Conservation (phyloP, 2,797 vertebrate species). For the Gobionotothen gibberifrons region DNA sequence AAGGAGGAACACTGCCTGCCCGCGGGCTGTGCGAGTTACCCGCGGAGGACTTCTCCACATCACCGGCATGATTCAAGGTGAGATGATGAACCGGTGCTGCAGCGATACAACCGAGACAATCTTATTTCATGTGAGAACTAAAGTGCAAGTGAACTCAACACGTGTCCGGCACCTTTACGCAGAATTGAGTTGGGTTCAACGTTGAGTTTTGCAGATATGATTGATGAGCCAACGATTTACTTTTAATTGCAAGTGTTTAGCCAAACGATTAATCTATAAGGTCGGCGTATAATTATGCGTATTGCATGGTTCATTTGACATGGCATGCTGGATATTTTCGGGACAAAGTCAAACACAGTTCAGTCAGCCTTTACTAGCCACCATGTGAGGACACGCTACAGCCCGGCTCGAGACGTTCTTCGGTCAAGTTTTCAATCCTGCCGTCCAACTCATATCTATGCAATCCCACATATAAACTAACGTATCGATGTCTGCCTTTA, state of each 20-base stretch:
- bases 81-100: slow-evolving; percentile 50
- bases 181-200: not conserved
- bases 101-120: slow-evolving; percentile 1
- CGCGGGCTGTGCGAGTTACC: slow-evolving; percentile 29
- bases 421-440: slow-evolving; percentile 41
- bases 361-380: slow-evolving; percentile 22
- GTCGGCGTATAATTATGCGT: not conserved
- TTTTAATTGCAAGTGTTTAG: slow-evolving; percentile 8
- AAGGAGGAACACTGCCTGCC: slow-evolving; percentile 42
- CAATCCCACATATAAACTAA: slow-evolving; percentile 5
- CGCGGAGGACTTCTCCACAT: slow-evolving; percentile 37
- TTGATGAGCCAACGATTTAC: not conserved
- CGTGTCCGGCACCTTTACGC: slow-evolving; percentile 55
- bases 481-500: not conserved
- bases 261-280: not conserved
- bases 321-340: slow-evolving; percentile 13
- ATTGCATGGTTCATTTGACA: slow-evolving; percentile 31
- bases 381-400: slow-evolving; percentile 26
- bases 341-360: slow-evolving; percentile 46
- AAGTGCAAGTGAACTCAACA: slow-evolving; percentile 60
- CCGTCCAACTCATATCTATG: slow-evolving; percentile 14
- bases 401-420: slow-evolving; percentile 11
- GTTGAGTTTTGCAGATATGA: slow-evolving; percentile 8
- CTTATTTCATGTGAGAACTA: not conserved
- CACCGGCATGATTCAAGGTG: slow-evolving; percentile 63